These are phyloP conservation scores for Betta splendens DNA, from an alignment of 2,797 vertebrate species.

Conservation along the genomic window DNA sequence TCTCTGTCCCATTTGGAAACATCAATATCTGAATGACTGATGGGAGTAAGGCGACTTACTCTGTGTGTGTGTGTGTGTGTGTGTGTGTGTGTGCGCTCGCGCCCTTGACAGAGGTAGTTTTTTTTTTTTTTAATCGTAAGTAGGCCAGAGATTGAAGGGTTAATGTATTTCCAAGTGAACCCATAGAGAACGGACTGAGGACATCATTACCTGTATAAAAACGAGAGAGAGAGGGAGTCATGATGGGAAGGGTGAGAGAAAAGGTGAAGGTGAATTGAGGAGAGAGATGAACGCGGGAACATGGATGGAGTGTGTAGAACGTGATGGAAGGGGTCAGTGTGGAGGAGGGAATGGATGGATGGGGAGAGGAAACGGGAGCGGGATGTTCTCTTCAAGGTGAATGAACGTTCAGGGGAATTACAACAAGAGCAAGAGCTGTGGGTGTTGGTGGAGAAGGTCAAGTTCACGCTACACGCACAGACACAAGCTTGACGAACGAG, in stretches of 20 bases:
- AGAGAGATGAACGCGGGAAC: slow-evolving; percentile 6
- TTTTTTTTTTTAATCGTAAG: slow-evolving; percentile 42
- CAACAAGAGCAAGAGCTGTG: slow-evolving; percentile 26
- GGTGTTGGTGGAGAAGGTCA: slow-evolving; percentile 3
- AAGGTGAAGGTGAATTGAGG: slow-evolving; percentile 7
- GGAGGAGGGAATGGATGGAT: slow-evolving; percentile 7
- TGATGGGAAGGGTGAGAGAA: slow-evolving; percentile 19
- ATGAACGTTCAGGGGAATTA: slow-evolving; percentile 41
- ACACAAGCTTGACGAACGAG: neutral
- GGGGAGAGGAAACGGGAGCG: slow-evolving; percentile 12
- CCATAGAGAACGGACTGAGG: slow-evolving; percentile 64
- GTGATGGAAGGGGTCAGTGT: slow-evolving; percentile 31
- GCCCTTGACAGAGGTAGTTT: slow-evolving; percentile 52
- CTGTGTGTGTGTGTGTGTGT: slow-evolving; percentile 15
- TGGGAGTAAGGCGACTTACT: slow-evolving; percentile 39
- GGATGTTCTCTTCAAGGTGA: slow-evolving; percentile 51
- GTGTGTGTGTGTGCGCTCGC: slow-evolving; percentile 5
- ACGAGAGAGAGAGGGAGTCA: slow-evolving; percentile 17
- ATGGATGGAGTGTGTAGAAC: slow-evolving; percentile 20
- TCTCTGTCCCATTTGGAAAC: slow-evolving; percentile 55
- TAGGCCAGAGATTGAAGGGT: slow-evolving; percentile 68
- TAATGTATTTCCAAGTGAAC: slow-evolving; percentile 70
- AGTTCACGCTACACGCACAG: neutral
- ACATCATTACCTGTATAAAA: slow-evolving; percentile 53
- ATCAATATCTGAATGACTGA: slow-evolving; percentile 65